Evolutionary conservation across 2,113 vertebrate species (phyloP), one percentile per base, ranked within the genome.

Genomic region (Cricetomys ansorgei): DNA sequence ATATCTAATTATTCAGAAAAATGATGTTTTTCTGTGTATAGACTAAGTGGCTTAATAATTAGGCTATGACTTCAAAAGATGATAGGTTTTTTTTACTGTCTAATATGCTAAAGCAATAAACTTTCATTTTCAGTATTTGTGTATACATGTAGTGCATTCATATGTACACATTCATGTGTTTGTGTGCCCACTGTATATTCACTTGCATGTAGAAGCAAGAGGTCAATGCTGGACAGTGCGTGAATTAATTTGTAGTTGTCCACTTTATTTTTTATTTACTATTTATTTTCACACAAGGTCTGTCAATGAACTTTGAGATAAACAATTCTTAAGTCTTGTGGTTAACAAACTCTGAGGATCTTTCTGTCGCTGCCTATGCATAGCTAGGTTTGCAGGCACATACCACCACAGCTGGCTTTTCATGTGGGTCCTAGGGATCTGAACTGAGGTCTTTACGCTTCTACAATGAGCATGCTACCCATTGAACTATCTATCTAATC

Each of bases 81-180:
- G 40, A 15, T 23, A 29, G 55, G 37, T 11, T 92, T 92, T 96
- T 92, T 94, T 94, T 55, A 96, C 94, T 15, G 9, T 64, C 43
- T 79, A 91, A 45, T n/a, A 76, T 37, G 17, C 27, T 59, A 88
- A 89, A 88, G 50, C 9, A 73, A 80, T 88, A 96, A 90, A 37
- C 53, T 29, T 94, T 94, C 29, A 85, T 72, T 75, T 96, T 92
- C 13, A 90, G 5, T 37, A 27, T 64, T 43, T 95, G n/a, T 65
- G 3, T 69, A 59, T 50, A 25, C 21, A 45, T 86, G 15, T 59
- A 4, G 29, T 65, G 4, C 10, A n/a, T 15, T 5, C 25, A 25
- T 19, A 40, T 73, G 16, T 40, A 73, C 3, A 50, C 37, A 48
- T 21, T 9, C 45, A 7, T 79, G 45, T 21, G 21, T 40, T 21